phyloP scores from a whole-genome alignment of 2,797 vertebrate species.

The Paedocypris micromegethes region DNA sequence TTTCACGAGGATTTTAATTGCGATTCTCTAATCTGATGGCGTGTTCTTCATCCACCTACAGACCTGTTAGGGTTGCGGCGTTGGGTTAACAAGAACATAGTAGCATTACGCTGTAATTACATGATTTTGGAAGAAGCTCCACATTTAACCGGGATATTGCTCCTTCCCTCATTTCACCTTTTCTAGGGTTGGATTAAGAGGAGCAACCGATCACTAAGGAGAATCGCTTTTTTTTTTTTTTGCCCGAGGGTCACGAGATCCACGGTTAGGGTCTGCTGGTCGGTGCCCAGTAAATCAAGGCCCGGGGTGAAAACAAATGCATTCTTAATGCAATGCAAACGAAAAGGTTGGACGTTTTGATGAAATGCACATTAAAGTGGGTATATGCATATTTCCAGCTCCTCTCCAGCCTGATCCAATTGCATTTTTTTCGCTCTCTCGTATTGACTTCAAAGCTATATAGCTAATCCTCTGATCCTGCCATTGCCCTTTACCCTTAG shows the following conservation, averaged over 20 bases:
- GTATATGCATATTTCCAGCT: background rate
- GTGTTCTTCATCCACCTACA: slow-evolving; percentile 45
- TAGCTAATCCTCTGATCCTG: slow-evolving; percentile 64
- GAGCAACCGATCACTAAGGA: slow-evolving; percentile 19
- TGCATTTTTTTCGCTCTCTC: slow-evolving; percentile 54
- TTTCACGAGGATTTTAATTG: slow-evolving; percentile 43
- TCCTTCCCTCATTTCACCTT: background rate
- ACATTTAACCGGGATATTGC: slow-evolving; percentile 29
- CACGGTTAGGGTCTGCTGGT: slow-evolving; percentile 5
- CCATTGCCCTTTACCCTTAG: slow-evolving; percentile 60
- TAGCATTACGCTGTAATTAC: slow-evolving; percentile 50
- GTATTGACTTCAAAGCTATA: slow-evolving; percentile 71
- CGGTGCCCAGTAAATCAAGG: slow-evolving; percentile 2
- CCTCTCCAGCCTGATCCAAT: slow-evolving; percentile 52
- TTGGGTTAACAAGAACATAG: slow-evolving; percentile 49
- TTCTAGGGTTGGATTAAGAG: slow-evolving; percentile 21
- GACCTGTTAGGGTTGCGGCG: slow-evolving; percentile 49
- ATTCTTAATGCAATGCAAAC: background rate
- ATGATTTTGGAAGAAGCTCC: slow-evolving; percentile 35
- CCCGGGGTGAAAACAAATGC: slow-evolving; percentile 20
- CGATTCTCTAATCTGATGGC: slow-evolving; percentile 38
- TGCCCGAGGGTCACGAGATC: slow-evolving; percentile 18
- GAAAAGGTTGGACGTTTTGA: background rate
- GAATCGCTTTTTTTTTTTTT: slow-evolving; percentile 31
- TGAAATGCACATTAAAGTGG: background rate